Evolutionary conservation across 2,888 invertebrate species (phyloP), one percentile per base, ranked within the genome.

Genomic region (Lasioglossum lativentre): DNA sequence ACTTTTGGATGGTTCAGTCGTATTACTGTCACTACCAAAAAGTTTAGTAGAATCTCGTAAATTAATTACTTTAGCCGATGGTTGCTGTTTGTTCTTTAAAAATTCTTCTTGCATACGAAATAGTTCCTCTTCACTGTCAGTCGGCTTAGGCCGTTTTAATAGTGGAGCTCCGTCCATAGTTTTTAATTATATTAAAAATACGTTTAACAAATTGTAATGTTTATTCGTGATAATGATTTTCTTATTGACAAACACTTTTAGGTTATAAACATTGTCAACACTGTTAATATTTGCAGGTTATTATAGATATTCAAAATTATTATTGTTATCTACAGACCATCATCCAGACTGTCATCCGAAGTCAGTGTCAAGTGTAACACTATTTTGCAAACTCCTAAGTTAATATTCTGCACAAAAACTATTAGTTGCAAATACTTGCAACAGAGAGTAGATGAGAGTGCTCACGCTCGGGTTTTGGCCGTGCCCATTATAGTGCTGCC

Each of bases 61-160:
- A 82, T 89, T 86, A 30, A 96, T 95, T 23, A 97, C 96, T 92
- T 96, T 96, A 0, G 97, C 97, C 0, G 97, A 96, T 4, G 97
- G 96, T 83, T 96, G 95, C 78, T 96, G 94, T 74, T 95, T 95
- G 42, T 96, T 95, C 89, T 96, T 96, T 84, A 97, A 93, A 93
- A 97, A 98, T 88, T 97, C 97, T 90, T 97, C 96, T 93, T 98
- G 97, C 96, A 97, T 96, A 82, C 96, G 96, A 34, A 98, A 95
- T 59, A 98, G 96, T 92, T 98, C 98, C 27, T 97, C 97, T 91
- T 98, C 98, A 68, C 96, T 96, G 93, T 98, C 98, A 8, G 96
- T 96, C 3, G 96, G 96, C 92, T 97, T 97, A 0, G 98, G 97
- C 89, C 98, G 95, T 88, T 96, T 95, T 0, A 93, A 80, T 47